Evolutionary conservation across 2,888 invertebrate genomes (phyloP), one percentile per base, ranked within the genome.

Genomic region (Eristalis arbustorum): DNA sequence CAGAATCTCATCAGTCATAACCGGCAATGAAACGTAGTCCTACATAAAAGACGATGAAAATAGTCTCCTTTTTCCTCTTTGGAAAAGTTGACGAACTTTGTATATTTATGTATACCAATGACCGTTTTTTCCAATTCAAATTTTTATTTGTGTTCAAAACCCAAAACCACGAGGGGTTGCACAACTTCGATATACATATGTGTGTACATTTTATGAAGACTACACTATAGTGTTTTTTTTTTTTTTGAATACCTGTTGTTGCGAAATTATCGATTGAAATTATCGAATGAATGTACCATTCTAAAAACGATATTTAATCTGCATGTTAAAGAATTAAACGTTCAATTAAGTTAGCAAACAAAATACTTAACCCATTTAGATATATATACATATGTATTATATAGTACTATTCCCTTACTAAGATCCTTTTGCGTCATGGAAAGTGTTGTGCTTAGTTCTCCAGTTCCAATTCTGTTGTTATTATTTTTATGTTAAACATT

Each of bases 401-500:
- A 49, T 18, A 18, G 18, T 82, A 82, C 82, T 82, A 74, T 78
- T 85, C 64, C 34, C 34, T 61, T 42, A 49, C 69, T 37, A 77
- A 73, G 82, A 69, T 73, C 66, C 82, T 85, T 77, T 82, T 85
- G 82, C 82, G 82, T 57, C 66, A 66, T 59, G 56, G 61, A 78
- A 78, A 69, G 68, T 75, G 63, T 74, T 81, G 74, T 63, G 75
- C 75, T 74, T 69, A 34, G 64, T 57, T 59, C 63, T 75, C 66
- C 64, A 66, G 73, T 69, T 71, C 82, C 77, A 78, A 82, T 64
- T 18, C 22, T 22, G 73, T 57, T 74, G 81, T 82, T 85, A 82
- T 85, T 85, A 82, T 85, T 85, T 85, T 85, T 82, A 85, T 85
- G 85, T 82, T 82, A 82, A 85, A 82, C 85, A 85, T 85, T 85